phyloP scores from a whole-genome alignment of 1,140 invertebrate genomes.

The Trachymyrmex septentrionalis region DNA sequence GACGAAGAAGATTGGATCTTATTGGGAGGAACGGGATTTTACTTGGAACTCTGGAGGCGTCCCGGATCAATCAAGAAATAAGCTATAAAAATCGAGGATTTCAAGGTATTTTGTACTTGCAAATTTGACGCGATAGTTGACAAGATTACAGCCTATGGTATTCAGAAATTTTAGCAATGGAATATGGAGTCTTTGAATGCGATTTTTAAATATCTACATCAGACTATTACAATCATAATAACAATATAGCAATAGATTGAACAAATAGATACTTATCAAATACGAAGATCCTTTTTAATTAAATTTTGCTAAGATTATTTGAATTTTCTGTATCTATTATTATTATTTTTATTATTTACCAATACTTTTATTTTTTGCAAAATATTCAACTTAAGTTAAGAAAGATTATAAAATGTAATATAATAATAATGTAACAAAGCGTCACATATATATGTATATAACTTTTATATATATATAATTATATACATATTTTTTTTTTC shows the following conservation, averaged over 20 bases:
- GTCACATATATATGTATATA: neutral
- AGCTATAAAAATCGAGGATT: conserved; percentile 8
- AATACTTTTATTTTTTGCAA: neutral
- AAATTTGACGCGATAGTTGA: neutral
- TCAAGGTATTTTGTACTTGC: conserved; percentile 9
- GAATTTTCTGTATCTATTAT: neutral
- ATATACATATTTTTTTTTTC: conserved; percentile 3
- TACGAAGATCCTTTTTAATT: neutral
- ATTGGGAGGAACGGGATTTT: conserved; percentile 16
- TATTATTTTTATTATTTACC: neutral
- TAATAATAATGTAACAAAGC: neutral
- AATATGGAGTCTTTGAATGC: neutral
- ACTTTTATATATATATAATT: no score
- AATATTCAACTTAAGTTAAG: neutral
- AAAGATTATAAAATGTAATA: neutral
- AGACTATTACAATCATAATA: neutral
- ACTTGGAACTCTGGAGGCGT: neutral
- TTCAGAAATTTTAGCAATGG: neutral
- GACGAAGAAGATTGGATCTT: neutral
- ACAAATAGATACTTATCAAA: neutral
- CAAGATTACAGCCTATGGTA: neutral
- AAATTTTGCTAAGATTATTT: neutral
- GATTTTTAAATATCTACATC: neutral
- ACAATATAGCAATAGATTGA: neutral
- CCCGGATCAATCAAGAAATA: conserved; percentile 8